Evolutionary conservation across 2,113 vertebrate species (phyloP).

Genomic region (Hemichromis elongatus): DNA sequence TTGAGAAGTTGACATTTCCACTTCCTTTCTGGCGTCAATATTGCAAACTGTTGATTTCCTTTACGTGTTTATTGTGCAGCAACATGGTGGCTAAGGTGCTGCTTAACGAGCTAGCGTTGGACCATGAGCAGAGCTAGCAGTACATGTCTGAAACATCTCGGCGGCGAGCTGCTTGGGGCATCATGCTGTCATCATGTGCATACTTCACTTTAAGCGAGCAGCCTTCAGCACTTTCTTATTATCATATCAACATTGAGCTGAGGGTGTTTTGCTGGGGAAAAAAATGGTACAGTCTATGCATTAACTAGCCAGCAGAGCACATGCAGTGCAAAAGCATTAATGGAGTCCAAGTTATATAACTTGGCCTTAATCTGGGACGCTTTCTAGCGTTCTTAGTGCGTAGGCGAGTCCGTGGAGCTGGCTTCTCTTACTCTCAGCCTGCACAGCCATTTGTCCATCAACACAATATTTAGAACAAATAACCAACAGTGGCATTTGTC

Average conservation of each 20-base stretch:
- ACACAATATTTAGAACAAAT: background rate
- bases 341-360: constrained; percentile 74
- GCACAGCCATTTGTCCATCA: background rate
- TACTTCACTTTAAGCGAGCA: background rate
- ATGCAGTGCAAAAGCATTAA: constrained; percentile 44
- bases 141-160: background rate
- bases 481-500: background rate
- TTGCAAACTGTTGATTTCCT: background rate
- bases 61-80: background rate
- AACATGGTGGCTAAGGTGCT: background rate
- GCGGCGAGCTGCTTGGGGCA: background rate
- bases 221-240: background rate
- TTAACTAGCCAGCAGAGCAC: background rate
- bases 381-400: constrained; percentile 50
- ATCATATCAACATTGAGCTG: background rate
- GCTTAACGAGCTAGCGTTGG: background rate
- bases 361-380: constrained; percentile 72
- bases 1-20: constrained; percentile 4
- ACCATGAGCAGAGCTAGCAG: background rate
- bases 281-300: background rate
- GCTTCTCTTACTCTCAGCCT: background rate
- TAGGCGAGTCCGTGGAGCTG: constrained; percentile 35
- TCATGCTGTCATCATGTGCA: background rate
- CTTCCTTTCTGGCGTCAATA: background rate
- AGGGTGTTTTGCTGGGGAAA: background rate